phyloP scores from a whole-genome alignment of 2,113 vertebrate genomes.

The Tetraodon nigroviridis region DNA sequence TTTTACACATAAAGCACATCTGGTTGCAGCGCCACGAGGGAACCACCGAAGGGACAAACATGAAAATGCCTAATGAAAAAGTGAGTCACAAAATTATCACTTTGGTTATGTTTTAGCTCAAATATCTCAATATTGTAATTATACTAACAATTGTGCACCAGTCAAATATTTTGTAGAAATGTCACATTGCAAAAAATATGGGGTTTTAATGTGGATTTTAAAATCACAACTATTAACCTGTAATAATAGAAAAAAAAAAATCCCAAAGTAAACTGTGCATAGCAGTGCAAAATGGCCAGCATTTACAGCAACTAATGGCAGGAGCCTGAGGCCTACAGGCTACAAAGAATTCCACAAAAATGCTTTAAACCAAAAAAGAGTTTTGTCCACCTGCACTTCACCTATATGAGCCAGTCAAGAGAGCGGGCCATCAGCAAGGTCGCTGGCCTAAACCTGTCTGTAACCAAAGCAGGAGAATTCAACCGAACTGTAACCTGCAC shows the following conservation, averaged over 20 bases:
- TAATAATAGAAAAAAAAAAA: neutral
- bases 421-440: constrained; percentile 29
- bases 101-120: no score
- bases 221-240: neutral
- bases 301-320: constrained; percentile 3
- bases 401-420: constrained; percentile 38
- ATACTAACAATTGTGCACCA: no score
- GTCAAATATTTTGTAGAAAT: no score
- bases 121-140: no score
- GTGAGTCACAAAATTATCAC: neutral
- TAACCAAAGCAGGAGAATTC: constrained; percentile 26
- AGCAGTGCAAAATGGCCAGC: constrained; percentile 10
- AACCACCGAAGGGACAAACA: neutral
- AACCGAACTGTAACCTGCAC: constrained; percentile 36
- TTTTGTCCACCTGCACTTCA: constrained; percentile 43
- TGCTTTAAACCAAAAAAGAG: constrained; percentile 24
- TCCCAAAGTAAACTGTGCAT: neutral
- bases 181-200: no score
- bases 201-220: no score
- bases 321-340: constrained; percentile 7
- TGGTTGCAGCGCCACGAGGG: neutral
- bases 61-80: neutral
- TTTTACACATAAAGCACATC: neutral
- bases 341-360: constrained; percentile 20
- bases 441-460: constrained; percentile 23